These are phyloP conservation scores for Rhegmatorhina hoffmannsi DNA, from an alignment of 2,113 vertebrate species.

Conservation along the genomic window DNA sequence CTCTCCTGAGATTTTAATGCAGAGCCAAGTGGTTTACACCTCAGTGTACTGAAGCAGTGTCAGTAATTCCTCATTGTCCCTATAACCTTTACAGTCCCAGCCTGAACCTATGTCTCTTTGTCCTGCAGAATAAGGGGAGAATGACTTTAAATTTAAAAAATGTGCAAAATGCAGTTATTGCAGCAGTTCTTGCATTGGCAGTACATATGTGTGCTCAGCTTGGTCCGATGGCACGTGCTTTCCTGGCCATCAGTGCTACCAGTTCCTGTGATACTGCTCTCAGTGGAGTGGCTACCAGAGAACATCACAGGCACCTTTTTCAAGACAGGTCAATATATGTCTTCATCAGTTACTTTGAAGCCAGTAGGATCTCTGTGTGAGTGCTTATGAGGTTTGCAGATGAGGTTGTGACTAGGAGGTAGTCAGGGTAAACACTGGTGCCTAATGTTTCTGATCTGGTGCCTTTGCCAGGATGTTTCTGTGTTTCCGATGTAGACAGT, in stretches of 20 bases:
- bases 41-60: background rate
- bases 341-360: background rate
- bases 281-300: background rate
- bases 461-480: background rate
- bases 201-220: background rate
- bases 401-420: background rate
- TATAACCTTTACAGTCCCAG: background rate
- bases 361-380: background rate
- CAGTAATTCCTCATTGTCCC: background rate
- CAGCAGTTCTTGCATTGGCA: background rate
- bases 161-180: background rate
- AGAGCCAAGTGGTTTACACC: rapidly evolving
- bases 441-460: background rate
- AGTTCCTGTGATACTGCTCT: background rate
- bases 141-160: background rate
- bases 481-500: background rate
- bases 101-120: background rate
- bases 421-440: background rate
- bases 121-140: background rate
- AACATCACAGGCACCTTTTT: background rate
- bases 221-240: rapidly evolving
- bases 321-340: background rate
- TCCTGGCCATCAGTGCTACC: rapidly evolving
- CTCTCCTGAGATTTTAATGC: background rate
- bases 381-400: background rate